Percentiles rank a stretch among this genome's conserved stretches.
These are phyloP conservation scores for Cinclus mexicanus DNA, from an alignment of 2,113 vertebrate species.

Conservation along the genomic window DNA sequence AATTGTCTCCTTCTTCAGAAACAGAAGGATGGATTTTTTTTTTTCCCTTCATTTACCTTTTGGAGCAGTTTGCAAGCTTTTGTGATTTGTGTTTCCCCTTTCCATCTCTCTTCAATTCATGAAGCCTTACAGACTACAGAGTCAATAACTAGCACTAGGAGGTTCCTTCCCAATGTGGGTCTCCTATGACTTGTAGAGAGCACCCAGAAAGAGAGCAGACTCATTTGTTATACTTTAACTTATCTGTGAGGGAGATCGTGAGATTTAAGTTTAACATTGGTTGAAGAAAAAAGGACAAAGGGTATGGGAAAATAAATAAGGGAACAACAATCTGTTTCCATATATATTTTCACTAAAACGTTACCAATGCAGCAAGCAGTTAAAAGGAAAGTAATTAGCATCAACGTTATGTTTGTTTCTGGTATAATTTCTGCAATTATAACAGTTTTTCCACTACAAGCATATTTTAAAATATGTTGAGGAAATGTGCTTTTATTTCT, in stretches of 20 bases:
- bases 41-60: background rate
- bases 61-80: background rate
- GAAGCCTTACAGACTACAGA: background rate
- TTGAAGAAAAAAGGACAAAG: background rate
- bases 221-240: background rate
- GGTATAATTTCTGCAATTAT: constrained; percentile 34
- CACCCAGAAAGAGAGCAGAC: background rate
- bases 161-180: background rate
- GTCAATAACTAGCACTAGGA: background rate
- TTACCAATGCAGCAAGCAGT: background rate
- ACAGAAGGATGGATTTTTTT: background rate
- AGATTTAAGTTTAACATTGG: background rate
- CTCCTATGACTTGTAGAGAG: background rate
- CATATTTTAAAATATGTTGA: background rate
- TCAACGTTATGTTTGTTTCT: background rate
- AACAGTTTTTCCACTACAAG: background rate
- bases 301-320: background rate
- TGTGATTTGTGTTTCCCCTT: background rate
- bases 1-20: background rate
- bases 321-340: background rate
- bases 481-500: background rate
- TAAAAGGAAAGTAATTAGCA: constrained; percentile 13
- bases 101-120: background rate
- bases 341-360: background rate
- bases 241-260: background rate